Evolutionary conservation across 2,797 vertebrate genomes (phyloP), one percentile per base, ranked within the genome.

Genomic region (Danio albolineatus): DNA sequence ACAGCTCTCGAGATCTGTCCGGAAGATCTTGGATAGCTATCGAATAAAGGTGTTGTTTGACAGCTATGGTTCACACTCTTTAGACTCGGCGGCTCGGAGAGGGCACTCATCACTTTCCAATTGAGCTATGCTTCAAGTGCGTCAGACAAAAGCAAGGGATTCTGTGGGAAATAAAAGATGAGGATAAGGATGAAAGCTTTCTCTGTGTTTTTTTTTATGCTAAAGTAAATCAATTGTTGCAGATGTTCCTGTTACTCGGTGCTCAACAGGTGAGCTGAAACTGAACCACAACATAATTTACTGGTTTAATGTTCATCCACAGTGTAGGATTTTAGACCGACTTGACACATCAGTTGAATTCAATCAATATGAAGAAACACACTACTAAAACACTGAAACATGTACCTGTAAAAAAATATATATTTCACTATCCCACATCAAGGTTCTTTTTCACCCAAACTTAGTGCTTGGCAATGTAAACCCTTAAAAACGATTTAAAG

Each of bases 1-100:
- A 80, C 67, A 72, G 82, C 80, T 78, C 76, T 73, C 76, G 74
- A 89, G 86, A 89, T 90, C 75, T 80, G 41, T 84, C 86, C 83
- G 83, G 85, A 83, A 81, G 77, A 83, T 73, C 57, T 72, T 83
- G 85, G 80, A 85, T n/a, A 7, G 53, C 38, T 56, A 39, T 64
- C 43, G 66, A 54, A 28, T 14, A 53, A 46, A 73, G 7, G 14
- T 71, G 64, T 76, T 84, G 78, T 82, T 66, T 65, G 71, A 69
- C 48, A 53, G 82, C 69, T 60, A 61, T 46, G 43, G 39, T 64
- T 71, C 62, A 82, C 72, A 41, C 64, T n/a, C 61, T 64, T 66
- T 46, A 71, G 46, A 78, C 17, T 51, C n/a, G 59, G 46, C 76
- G 14, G 79, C 62, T 74, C 78, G 53, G 28, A 82, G 67, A 28